Base-by-base conservation (phyloP, 2,888 invertebrate genomes). In the Helicoverpa assulta region DNA sequence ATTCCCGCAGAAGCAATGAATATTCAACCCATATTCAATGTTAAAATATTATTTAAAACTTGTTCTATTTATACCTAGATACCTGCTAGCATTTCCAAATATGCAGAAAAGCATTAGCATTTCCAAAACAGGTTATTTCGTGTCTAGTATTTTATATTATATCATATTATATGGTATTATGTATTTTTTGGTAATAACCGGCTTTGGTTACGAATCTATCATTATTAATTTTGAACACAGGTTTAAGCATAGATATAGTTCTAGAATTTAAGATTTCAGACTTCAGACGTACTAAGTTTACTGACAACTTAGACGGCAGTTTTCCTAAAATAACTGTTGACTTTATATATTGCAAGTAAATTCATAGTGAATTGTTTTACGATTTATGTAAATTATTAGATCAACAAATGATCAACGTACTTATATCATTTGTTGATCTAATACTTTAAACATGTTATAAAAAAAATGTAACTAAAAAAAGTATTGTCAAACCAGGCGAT, bases 81-180 rank as follows among this genome's bases (percentile, higher is more conserved):
- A 59, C 26, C 51, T 18, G 37, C 10, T 56, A 62, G 18, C 19
- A 52, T 73, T 59, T 63, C 56, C 50, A 70, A 70, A 53, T 64
- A 18, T 70, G 69, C 74, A 74, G 43, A 52, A 51, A 10, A 50
- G 5, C n/a, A n/a, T n/a, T n/a, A n/a, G n/a, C n/a, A n/a, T n/a
- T n/a, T n/a, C 43, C 12, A 47, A 64, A 65, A 55, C 60, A 5
- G 5, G 52, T 67, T 61, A 16, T 76, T 67, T 76, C 59, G 43
- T 33, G 64, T 68, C 40, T 65, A 58, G 43, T 29, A 55, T 37
- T 50, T 33, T 54, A 52, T 58, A 18, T 63, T 29, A 19, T 16
- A 10, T 33, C 7, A 8, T 33, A 33, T 33, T 40, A 40, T 14
- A 4, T 40, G 40, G 40, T 40, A 40, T 40, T 40, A 14, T 14